These are phyloP conservation scores for Bellardia bayeri DNA, from an alignment of 2,888 invertebrate species.

Conservation along the genomic window DNA sequence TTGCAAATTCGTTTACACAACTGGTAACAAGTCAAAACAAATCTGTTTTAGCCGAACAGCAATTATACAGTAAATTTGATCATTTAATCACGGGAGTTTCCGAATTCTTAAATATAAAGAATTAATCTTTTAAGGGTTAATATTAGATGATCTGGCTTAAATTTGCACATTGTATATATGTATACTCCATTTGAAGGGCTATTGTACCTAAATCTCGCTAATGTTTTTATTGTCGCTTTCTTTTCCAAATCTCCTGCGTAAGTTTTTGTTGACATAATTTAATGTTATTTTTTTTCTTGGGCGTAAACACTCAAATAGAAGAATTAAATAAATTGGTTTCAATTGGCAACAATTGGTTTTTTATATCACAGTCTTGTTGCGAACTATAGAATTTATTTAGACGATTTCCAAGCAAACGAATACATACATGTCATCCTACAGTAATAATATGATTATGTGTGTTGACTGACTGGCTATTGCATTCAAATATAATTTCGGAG, in stretches of 20 bases:
- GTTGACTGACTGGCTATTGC: not conserved
- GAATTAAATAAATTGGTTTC: constrained; percentile 69
- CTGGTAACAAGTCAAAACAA: too few species aligned
- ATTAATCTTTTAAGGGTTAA: too few species aligned
- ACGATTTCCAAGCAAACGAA: not conserved
- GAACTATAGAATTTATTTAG: not conserved
- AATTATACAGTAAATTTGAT: too few species aligned
- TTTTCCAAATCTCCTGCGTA: constrained; percentile 3
- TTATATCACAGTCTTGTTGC: constrained; percentile 50
- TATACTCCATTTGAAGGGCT: not conserved
- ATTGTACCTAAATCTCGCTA: constrained; percentile 11
- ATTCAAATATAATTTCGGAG: constrained; percentile 49
- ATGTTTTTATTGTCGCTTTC: not conserved
- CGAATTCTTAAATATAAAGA: too few species aligned
- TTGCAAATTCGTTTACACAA: too few species aligned
- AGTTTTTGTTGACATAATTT: constrained; percentile 46
- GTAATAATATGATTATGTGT: constrained; percentile 2
- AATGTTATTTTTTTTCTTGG: constrained; percentile 27
- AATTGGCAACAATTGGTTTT: constrained; percentile 70
- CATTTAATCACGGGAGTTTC: too few species aligned
- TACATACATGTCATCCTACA: not conserved
- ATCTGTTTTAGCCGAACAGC: too few species aligned
- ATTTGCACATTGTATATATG: too few species aligned
- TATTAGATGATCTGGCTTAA: too few species aligned
- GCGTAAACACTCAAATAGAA: constrained; percentile 42